phyloP scores from a whole-genome alignment of 1,140 invertebrate species.

The Pectinophora gossypiella region DNA sequence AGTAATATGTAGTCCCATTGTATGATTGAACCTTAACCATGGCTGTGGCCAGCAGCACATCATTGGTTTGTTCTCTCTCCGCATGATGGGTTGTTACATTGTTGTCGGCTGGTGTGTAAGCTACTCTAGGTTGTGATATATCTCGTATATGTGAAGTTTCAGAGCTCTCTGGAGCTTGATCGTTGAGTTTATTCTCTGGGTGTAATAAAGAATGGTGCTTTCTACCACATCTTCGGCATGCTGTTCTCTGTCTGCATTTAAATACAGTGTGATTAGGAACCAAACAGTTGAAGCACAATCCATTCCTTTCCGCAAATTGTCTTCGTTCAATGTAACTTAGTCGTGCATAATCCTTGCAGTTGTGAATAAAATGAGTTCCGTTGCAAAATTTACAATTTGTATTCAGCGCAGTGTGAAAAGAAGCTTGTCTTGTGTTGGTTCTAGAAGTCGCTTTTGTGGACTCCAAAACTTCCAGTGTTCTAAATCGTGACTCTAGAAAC shows the following conservation, averaged over 20 bases:
- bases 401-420: too few relatives aligned
- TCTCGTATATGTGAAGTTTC: background rate
- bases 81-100: constrained; percentile 4
- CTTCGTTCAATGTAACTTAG: constrained; percentile 8
- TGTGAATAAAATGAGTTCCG: constrained; percentile 15
- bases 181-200: background rate
- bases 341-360: constrained; percentile 28
- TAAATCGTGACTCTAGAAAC: constrained; percentile 29
- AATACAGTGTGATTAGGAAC: constrained; percentile 14
- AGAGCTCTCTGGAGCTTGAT: too few relatives aligned
- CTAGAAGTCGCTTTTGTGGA: background rate
- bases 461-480: constrained; percentile 27
- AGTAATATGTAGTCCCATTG: constrained; percentile 5
- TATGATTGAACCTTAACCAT: constrained; percentile 7
- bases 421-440: background rate
- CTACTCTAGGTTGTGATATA: background rate
- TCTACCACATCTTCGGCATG: constrained; percentile 21
- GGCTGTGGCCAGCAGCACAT: constrained; percentile 20
- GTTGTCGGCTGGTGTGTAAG: background rate
- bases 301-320: constrained; percentile 15
- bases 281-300: constrained; percentile 32
- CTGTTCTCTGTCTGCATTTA: constrained; percentile 16
- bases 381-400: constrained; percentile 18
- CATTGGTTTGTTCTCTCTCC: constrained; percentile 10
- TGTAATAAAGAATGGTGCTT: constrained; percentile 26